A percentile compares a stretch with the other conserved stretches of the same genome.
Conservation (phyloP, 2,797 vertebrate genomes). For the Hyperoplus immaculatus region DNA sequence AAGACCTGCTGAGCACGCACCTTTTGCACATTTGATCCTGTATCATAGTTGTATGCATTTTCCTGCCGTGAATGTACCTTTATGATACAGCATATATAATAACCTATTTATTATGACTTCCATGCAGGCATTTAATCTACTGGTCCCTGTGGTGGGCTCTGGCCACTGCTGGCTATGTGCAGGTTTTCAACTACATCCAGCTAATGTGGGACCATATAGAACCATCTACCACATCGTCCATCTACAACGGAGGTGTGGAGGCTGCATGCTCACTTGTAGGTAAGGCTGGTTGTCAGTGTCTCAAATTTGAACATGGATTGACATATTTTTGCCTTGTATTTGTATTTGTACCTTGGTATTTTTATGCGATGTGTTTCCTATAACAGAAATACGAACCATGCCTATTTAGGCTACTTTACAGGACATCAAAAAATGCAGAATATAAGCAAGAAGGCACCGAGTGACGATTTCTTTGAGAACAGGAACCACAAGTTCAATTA, state of each 20-base stretch:
- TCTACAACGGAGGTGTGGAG: conserved; percentile 86
- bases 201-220: conserved; percentile 84
- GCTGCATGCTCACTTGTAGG: conserved; percentile 82
- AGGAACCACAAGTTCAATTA: conserved; percentile 2
- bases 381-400: neutral
- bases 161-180: conserved; percentile 82
- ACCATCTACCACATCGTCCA: conserved; percentile 78
- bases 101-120: conserved; percentile 33
- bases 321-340: neutral
- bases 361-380: neutral
- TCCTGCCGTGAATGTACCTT: neutral
- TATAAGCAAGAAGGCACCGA: neutral
- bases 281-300: conserved; percentile 53
- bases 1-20: neutral
- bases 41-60: neutral
- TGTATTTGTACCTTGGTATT: no score
- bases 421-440: neutral
- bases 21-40: conserved; percentile 3
- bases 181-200: conserved; percentile 85
- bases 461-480: neutral
- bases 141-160: conserved; percentile 87
- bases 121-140: conserved; percentile 76
- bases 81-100: neutral
- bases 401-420: neutral
- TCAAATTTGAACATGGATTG: neutral